A percentile compares a stretch with the other conserved stretches of the same genome.
These are phyloP conservation scores for Sus scrofa DNA, from an alignment of 2,113 vertebrate species.

Conservation along the genomic window DNA sequence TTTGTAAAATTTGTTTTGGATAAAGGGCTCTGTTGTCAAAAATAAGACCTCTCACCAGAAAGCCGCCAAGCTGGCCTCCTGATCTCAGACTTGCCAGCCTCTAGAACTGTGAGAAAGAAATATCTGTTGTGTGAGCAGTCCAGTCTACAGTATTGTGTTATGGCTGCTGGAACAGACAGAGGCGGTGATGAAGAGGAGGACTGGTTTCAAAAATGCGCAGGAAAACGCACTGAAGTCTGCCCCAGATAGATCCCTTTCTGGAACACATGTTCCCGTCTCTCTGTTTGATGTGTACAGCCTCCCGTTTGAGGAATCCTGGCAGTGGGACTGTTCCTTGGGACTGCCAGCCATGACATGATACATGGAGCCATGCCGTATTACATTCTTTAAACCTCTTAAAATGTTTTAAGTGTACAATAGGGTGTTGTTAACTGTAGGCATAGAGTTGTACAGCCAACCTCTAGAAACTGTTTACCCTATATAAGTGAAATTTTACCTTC, in stretches of 20 bases:
- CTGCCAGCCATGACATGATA: background rate
- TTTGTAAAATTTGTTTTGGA: slow-evolving; percentile 36
- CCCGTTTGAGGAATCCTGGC: background rate
- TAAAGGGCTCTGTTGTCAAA: background rate
- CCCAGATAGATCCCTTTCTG: background rate
- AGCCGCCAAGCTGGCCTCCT: background rate
- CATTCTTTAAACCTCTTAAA: background rate
- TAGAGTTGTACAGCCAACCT: background rate
- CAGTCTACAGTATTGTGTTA: background rate
- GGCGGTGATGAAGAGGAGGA: background rate
- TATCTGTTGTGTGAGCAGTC: background rate
- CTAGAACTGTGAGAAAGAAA: background rate
- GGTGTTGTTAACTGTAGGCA: background rate
- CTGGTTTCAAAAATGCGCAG: background rate
- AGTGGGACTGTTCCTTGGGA: background rate
- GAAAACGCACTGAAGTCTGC: background rate
- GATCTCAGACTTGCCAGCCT: background rate
- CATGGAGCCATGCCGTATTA: background rate
- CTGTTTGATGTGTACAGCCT: background rate
- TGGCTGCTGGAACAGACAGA: background rate
- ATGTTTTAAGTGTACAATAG: background rate
- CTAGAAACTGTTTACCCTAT: background rate
- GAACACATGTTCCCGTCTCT: background rate
- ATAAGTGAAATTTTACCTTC: background rate
- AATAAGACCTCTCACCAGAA: background rate